phyloP scores from a whole-genome alignment of 2,797 vertebrate species.

The Spinibarbus caldwelli region DNA sequence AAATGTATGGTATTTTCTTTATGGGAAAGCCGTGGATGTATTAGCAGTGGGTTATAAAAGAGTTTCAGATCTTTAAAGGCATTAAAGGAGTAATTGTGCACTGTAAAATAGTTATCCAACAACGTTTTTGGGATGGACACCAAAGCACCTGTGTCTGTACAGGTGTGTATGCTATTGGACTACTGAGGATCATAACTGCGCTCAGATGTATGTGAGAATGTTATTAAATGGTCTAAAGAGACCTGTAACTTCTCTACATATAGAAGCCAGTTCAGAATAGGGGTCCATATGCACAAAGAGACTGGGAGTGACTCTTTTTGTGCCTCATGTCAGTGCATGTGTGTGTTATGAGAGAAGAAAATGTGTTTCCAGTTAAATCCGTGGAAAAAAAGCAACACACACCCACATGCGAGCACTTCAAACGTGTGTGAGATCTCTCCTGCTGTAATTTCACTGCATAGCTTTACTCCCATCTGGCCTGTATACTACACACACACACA shows the following conservation, averaged over 20 bases:
- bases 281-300: slow-evolving; percentile 26
- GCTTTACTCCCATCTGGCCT: slow-evolving; percentile 57
- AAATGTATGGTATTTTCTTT: slow-evolving; percentile 43
- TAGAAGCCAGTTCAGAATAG: slow-evolving; percentile 44
- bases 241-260: slow-evolving; percentile 45
- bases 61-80: slow-evolving; percentile 22
- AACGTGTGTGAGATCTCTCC: slow-evolving; percentile 63
- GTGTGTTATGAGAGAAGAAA: slow-evolving; percentile 69
- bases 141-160: slow-evolving; percentile 39
- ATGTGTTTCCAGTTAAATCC: slow-evolving; percentile 82
- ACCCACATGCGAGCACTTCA: slow-evolving; percentile 73
- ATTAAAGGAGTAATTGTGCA: slow-evolving; percentile 12
- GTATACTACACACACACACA: slow-evolving; percentile 48
- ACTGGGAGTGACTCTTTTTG: slow-evolving; percentile 26
- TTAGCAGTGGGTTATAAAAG: slow-evolving; percentile 1
- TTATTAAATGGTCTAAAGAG: slow-evolving; percentile 44
- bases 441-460: slow-evolving; percentile 57
- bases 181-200: slow-evolving; percentile 42
- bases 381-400: slow-evolving; percentile 76
- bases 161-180: slow-evolving; percentile 35
- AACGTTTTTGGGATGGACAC: slow-evolving; percentile 8
- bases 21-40: not conserved
- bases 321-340: slow-evolving; percentile 22
- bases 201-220: slow-evolving; percentile 9
- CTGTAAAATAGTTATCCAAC: slow-evolving; percentile 21